Evolutionary conservation across 2,113 vertebrate species (phyloP).

Genomic region (Theristicus caerulescens): DNA sequence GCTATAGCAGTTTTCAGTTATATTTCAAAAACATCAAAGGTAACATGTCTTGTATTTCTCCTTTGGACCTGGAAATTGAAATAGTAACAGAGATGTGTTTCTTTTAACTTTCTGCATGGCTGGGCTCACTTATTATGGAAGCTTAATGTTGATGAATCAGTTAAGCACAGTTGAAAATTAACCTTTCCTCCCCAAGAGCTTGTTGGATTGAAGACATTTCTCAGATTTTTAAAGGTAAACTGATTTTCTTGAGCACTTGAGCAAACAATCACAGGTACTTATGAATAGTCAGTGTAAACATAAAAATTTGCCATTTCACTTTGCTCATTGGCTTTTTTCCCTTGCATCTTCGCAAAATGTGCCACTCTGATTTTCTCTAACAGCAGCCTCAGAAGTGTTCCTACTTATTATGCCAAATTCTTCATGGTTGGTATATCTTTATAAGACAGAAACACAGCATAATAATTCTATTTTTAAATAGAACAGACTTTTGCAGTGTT

Average conservation of each 20-base stretch:
- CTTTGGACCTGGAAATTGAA: constrained; percentile 38
- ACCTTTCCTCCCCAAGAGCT: not conserved
- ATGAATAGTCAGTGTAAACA: constrained; percentile 19
- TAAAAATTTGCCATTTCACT: constrained; percentile 8
- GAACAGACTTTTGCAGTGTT: not conserved
- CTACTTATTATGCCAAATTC: not conserved
- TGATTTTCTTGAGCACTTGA: constrained; percentile 4
- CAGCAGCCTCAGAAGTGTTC: not conserved
- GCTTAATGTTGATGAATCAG: constrained; percentile 51
- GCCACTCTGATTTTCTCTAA: not conserved
- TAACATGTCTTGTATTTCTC: not conserved
- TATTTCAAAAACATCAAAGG: constrained; percentile 43
- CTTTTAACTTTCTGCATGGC: constrained; percentile 13
- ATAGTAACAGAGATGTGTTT: not conserved
- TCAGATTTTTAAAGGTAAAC: constrained; percentile 33
- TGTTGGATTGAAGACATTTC: constrained; percentile 37
- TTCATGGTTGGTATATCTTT: not conserved
- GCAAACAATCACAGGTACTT: constrained; percentile 16
- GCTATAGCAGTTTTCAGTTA: not conserved
- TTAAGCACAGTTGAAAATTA: constrained; percentile 47
- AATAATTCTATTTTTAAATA: constrained; percentile 36
- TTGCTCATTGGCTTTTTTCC: not conserved
- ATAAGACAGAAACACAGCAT: not conserved
- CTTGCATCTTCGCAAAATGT: not conserved
- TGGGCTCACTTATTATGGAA: constrained; percentile 27